Conservation (phyloP, 2,888 invertebrate species). For the Pharmacophagus antenor region DNA sequence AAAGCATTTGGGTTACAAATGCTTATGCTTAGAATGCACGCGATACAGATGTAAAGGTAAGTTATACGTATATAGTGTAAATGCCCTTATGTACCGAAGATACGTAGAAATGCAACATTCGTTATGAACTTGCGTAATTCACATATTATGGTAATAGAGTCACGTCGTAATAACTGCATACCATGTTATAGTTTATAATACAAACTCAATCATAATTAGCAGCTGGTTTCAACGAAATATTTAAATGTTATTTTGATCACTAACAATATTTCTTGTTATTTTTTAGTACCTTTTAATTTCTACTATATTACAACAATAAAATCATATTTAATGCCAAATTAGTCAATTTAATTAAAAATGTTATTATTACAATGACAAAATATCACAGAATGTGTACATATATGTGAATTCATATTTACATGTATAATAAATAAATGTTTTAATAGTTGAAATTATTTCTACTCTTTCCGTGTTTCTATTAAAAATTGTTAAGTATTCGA, state of each 20-base stretch:
- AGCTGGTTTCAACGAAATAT: not conserved
- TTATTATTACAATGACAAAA: too few species aligned
- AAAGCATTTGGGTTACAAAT: conserved; percentile 74
- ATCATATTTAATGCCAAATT: too few species aligned
- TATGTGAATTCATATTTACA: too few species aligned
- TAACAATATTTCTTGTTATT: not conserved
- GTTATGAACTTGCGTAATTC: not conserved
- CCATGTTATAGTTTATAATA: not conserved
- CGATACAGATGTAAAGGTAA: too few species aligned
- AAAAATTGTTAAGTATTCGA: not conserved
- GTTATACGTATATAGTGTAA: too few species aligned
- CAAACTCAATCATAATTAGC: not conserved
- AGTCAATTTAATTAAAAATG: too few species aligned
- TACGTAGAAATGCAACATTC: conserved; percentile 3
- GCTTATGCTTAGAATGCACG: conserved; percentile 71
- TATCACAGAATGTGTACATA: too few species aligned
- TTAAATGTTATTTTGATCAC: not conserved
- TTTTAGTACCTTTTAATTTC: not conserved
- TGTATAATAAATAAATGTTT: too few species aligned
- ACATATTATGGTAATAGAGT: not conserved
- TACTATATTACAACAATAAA: not conserved
- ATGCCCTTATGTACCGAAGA: not conserved
- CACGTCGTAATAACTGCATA: not conserved
- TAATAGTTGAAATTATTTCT: too few species aligned
- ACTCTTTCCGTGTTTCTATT: not conserved